Conservation (phyloP, 1,140 invertebrate species). For the Mercenaria mercenaria region DNA sequence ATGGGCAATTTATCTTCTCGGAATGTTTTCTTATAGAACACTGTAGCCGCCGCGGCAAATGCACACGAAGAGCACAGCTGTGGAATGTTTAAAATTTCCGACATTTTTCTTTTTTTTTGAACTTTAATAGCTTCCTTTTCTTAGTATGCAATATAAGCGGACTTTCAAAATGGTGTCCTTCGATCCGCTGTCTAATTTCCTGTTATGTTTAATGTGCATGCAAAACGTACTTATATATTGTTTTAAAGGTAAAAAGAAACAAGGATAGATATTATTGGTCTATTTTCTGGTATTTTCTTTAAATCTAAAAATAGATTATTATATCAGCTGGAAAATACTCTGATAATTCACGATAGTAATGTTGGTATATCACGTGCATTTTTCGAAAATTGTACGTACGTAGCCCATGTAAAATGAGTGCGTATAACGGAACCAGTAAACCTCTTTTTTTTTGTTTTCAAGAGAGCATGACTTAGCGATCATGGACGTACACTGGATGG, state of each 20-base stretch:
- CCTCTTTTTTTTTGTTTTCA: no score
- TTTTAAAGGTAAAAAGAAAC: constrained; percentile 7
- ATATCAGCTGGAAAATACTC: neutral
- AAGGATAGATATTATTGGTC: neutral
- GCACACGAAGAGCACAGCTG: constrained; percentile 7
- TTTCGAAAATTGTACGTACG: neutral
- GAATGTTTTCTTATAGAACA: constrained; percentile 49
- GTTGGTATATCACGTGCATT: neutral
- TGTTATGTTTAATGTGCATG: neutral
- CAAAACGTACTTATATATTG: neutral
- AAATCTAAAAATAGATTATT: neutral
- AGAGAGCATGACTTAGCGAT: no score
- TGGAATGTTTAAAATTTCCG: neutral
- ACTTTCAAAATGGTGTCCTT: no score
- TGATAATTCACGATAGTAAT: neutral
- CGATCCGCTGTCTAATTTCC: neutral
- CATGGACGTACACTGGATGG: no score
- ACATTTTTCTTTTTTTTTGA: neutral
- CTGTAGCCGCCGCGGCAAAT: constrained; percentile 9
- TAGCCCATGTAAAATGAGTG: no score
- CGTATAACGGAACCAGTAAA: no score
- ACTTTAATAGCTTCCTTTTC: neutral
- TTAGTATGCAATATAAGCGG: no score
- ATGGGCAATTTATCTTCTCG: neutral
- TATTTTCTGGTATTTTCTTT: neutral